A percentile compares a stretch with the other conserved stretches of the same genome.
phyloP scores from a whole-genome alignment of 2,888 invertebrate genomes.

The Neria commutata region DNA sequence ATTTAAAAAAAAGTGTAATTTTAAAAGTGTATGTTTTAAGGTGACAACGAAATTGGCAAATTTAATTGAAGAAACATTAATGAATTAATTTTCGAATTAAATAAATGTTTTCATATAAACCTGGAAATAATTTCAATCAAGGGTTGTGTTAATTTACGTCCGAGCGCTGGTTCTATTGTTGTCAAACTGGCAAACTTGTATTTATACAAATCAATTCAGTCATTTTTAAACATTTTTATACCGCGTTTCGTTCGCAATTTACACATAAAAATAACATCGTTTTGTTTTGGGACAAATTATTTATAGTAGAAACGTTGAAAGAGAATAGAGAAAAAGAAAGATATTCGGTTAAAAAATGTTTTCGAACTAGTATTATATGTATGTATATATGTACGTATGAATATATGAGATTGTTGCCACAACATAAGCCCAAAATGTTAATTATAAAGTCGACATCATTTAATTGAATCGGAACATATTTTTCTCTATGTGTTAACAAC shows the following conservation, averaged over 20 bases:
- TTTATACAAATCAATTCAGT: constrained; percentile 9
- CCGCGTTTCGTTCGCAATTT: too few relatives aligned
- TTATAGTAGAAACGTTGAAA: not conserved
- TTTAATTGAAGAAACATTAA: constrained; percentile 11
- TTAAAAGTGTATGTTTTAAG: not conserved
- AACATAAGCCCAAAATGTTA: too few relatives aligned
- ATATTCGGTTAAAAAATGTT: too few relatives aligned
- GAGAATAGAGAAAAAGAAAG: not conserved
- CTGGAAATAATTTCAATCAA: constrained; percentile 90
- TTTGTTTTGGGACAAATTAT: not conserved
- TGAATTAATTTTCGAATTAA: constrained; percentile 26
- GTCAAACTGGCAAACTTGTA: constrained; percentile 86
- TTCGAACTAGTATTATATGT: too few relatives aligned
- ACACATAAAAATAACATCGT: not conserved
- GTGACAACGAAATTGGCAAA: not conserved
- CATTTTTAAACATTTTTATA: constrained; percentile 29
- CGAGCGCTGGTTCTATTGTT: constrained; percentile 83
- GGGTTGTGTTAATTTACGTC: constrained; percentile 86
- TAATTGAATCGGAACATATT: too few relatives aligned
- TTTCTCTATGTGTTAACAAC: too few relatives aligned
- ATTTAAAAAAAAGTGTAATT: constrained; percentile 19
- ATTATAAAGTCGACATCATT: too few relatives aligned
- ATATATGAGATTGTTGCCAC: too few relatives aligned
- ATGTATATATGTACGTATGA: too few relatives aligned
- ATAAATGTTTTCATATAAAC: constrained; percentile 65